Conservation (phyloP, 2,797 vertebrate species). For the Microctenopoma steveboyesi region DNA sequence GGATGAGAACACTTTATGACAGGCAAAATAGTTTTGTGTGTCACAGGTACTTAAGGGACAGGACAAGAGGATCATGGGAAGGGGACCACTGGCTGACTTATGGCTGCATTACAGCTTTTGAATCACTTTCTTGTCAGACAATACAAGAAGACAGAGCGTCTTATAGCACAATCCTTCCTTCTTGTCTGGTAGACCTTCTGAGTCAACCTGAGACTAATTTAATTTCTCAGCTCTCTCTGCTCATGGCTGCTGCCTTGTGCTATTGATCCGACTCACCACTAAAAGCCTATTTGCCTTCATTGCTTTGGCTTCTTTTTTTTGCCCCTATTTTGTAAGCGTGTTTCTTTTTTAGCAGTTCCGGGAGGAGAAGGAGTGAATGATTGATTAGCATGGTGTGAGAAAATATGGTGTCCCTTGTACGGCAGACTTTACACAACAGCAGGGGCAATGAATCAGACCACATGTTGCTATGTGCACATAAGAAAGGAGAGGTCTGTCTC, state of each 20-base stretch:
- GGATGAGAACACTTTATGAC: conserved; percentile 72
- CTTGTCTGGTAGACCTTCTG: conserved; percentile 32
- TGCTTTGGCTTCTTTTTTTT: conserved; percentile 52
- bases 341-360: conserved; percentile 40
- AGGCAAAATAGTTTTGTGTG: conserved; percentile 60
- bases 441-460: conserved; percentile 24
- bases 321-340: conserved; percentile 24
- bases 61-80: conserved; percentile 13
- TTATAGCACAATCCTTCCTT: conserved; percentile 30
- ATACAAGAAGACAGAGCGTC: conserved; percentile 3
- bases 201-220: conserved; percentile 64
- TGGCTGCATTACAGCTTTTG: conserved; percentile 17
- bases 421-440: conserved; percentile 48
- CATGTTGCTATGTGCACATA: conserved; percentile 25
- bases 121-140: conserved; percentile 14
- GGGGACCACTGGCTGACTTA: conserved; percentile 16
- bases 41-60: conserved; percentile 61
- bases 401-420: conserved; percentile 28
- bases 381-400: conserved; percentile 46
- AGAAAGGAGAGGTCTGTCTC: neutral
- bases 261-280: conserved; percentile 66
- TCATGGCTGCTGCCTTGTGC: conserved; percentile 40
- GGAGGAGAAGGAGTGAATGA: conserved; percentile 58
- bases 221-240: conserved; percentile 54
- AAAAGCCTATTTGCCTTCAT: conserved; percentile 43